Evolutionary conservation across 2,888 invertebrate species (phyloP).

Genomic region (Pollenia amentaria): DNA sequence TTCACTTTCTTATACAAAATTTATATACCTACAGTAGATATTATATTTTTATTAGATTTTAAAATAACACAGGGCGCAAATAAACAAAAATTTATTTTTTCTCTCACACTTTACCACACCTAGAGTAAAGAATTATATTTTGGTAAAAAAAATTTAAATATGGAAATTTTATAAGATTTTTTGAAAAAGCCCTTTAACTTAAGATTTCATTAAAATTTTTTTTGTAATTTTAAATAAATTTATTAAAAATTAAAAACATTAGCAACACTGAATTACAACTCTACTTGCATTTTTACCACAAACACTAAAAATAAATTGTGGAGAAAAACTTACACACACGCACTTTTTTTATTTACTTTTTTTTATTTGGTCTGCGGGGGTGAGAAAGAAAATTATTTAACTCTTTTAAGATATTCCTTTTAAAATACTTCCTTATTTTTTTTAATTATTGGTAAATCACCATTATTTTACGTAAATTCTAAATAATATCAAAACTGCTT

Average conservation of each 20-base stretch:
- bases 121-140: not conserved
- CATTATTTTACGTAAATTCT: not conserved
- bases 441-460: not conserved
- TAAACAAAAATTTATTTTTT: not conserved
- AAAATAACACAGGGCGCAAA: not conserved
- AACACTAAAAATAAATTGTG: slow-evolving; percentile 23
- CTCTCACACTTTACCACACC: slow-evolving; percentile 51
- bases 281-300: slow-evolving; percentile 34
- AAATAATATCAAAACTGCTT: not conserved
- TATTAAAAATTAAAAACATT: slow-evolving; percentile 4
- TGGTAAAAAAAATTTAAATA: not conserved
- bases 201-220: not conserved
- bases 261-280: not conserved
- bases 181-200: slow-evolving; percentile 1
- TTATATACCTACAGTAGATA: not conserved
- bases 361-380: not conserved
- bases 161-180: not conserved
- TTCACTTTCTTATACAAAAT: not conserved
- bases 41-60: not conserved
- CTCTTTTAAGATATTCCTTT: not conserved
- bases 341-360: slow-evolving; percentile 25
- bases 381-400: slow-evolving; percentile 8
- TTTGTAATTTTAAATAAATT: not conserved
- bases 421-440: not conserved
- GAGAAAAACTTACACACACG: slow-evolving; percentile 32